phyloP scores from a whole-genome alignment of 1,140 invertebrate species.

The Trichoplusia ni region DNA sequence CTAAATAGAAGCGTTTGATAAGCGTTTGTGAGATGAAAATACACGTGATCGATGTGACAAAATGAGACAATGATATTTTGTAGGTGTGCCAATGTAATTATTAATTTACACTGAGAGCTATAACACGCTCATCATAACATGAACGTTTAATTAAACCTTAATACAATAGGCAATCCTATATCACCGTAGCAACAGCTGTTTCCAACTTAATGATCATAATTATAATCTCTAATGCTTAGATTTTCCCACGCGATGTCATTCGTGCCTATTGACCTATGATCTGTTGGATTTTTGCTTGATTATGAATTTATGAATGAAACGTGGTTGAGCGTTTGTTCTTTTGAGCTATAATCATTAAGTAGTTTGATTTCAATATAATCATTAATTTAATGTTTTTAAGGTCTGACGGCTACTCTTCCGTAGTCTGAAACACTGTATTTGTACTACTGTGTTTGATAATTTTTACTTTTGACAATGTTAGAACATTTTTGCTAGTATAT shows the following conservation, averaged over 20 bases:
- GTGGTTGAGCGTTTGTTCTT: not conserved
- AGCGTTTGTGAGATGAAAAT: too few species aligned
- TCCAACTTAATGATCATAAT: constrained; percentile 14
- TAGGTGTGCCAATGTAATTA: too few species aligned
- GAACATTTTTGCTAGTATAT: too few species aligned
- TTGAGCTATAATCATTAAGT: not conserved
- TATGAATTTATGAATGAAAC: constrained; percentile 8
- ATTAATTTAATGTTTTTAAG: not conserved
- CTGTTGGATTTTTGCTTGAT: constrained; percentile 8
- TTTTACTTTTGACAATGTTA: too few species aligned
- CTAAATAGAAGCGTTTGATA: too few species aligned
- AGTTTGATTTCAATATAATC: not conserved
- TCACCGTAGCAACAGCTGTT: constrained; percentile 13
- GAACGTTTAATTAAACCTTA: constrained; percentile 15
- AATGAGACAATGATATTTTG: too few species aligned
- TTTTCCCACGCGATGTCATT: constrained; percentile 11
- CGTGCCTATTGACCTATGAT: constrained; percentile 12
- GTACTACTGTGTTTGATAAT: too few species aligned
- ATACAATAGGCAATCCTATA: constrained; percentile 7
- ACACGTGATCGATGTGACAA: too few species aligned
- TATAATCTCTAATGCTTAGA: constrained; percentile 6
- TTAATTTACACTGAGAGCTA: too few species aligned
- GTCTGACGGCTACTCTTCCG: too few species aligned
- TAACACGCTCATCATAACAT: too few species aligned
- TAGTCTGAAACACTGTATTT: too few species aligned